A percentile compares a stretch with the other conserved stretches of the same genome.
Evolutionary conservation across 2,888 invertebrate genomes (phyloP).

Genomic region (Scaptomyza caliginosa): DNA sequence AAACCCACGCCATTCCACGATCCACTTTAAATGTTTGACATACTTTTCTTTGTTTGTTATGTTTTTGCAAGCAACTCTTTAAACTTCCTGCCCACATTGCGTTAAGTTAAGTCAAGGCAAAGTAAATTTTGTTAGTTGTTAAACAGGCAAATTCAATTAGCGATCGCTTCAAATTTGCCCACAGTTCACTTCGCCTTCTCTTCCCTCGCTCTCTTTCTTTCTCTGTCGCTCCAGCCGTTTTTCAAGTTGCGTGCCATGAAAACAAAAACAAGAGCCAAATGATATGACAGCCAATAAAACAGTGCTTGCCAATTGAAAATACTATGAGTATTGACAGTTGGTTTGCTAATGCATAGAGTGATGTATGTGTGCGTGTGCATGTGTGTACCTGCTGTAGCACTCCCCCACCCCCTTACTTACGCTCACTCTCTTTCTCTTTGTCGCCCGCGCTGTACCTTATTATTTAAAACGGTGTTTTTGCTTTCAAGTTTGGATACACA

Average conservation of each 20-base stretch:
- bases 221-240: neutral
- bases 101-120: conserved; percentile 49
- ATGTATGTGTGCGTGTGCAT: neutral
- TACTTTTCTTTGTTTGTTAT: conserved; percentile 34
- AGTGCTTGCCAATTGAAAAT: conserved; percentile 52
- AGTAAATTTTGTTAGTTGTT: conserved; percentile 28
- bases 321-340: conserved; percentile 45
- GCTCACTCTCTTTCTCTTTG: neutral
- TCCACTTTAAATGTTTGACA: conserved; percentile 40
- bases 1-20: conserved; percentile 21
- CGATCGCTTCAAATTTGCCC: conserved; percentile 51
- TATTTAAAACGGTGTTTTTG: conserved; percentile 59
- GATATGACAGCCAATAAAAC: conserved; percentile 54
- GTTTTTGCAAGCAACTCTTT: conserved; percentile 22
- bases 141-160: conserved; percentile 71
- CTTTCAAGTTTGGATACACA: conserved; percentile 54
- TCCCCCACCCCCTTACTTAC: neutral
- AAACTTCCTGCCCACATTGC: conserved; percentile 43
- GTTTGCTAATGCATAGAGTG: conserved; percentile 40
- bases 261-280: conserved; percentile 46
- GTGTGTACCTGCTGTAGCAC: conserved; percentile 7
- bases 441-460: conserved; percentile 41
- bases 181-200: conserved; percentile 17
- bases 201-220: too few species aligned
- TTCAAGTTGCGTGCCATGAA: conserved; percentile 1